Conservation (phyloP, 2,888 invertebrate genomes). For the Ophioninae sp. region DNA sequence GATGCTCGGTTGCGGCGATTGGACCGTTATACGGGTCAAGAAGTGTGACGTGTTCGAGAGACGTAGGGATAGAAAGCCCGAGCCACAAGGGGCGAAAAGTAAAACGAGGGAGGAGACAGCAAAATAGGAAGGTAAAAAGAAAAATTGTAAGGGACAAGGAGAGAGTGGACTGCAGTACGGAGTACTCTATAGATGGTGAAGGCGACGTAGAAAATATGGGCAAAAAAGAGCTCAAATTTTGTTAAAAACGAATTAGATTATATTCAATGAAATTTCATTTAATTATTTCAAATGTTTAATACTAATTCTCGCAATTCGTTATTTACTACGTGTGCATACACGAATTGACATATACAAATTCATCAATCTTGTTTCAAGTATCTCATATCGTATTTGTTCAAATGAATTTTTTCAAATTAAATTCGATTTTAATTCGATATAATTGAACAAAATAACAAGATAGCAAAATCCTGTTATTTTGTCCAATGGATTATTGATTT, state of each 20-base stretch:
- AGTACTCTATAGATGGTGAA: conserved; percentile 13
- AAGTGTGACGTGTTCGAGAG: conserved; percentile 56
- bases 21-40: conserved; percentile 56
- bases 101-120: neutral
- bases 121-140: neutral
- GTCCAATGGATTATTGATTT: no score
- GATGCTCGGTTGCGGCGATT: conserved; percentile 40
- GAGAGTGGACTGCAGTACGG: neutral
- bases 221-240: conserved; percentile 9
- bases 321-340: neutral
- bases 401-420: neutral
- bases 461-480: no score
- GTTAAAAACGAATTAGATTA: no score
- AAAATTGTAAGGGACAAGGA: neutral
- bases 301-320: no score
- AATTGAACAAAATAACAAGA: no score
- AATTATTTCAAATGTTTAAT: no score
- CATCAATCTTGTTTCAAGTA: neutral
- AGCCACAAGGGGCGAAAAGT: neutral
- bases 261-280: no score
- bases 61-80: neutral
- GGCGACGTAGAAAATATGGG: neutral
- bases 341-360: neutral
- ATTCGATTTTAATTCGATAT: neutral
- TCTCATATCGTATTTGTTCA: neutral